phyloP scores from a whole-genome alignment of 2,113 vertebrate species.

The Danio rerio region DNA sequence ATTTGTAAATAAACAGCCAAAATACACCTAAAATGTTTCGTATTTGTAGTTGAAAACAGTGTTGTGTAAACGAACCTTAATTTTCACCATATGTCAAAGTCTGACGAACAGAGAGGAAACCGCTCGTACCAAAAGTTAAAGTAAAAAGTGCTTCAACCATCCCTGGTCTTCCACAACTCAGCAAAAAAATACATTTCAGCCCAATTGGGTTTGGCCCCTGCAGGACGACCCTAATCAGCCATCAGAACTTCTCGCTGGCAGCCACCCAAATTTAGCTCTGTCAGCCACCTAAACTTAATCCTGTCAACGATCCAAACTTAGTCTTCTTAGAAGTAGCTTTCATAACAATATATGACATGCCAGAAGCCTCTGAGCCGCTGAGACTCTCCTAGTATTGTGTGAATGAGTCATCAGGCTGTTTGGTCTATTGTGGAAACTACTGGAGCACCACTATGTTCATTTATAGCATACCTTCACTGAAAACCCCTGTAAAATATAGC shows the following conservation, averaged over 20 bases:
- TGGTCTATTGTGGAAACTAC: slow-evolving; percentile 31
- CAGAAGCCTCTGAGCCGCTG: slow-evolving; percentile 17
- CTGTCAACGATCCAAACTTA: slow-evolving; percentile 23
- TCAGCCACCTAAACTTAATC: slow-evolving; percentile 35
- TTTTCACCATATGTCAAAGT: not conserved
- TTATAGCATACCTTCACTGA: slow-evolving; percentile 29
- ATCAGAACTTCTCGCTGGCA: not conserved
- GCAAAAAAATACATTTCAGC: not conserved
- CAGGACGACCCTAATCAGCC: slow-evolving; percentile 7
- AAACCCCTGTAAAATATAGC: slow-evolving; percentile 1
- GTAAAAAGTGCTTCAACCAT: not conserved
- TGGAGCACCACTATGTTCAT: slow-evolving; percentile 10
- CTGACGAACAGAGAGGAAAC: not conserved
- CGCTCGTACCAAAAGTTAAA: not conserved
- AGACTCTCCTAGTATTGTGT: slow-evolving; percentile 6
- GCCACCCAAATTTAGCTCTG: slow-evolving; percentile 26
- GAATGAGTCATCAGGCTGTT: slow-evolving; percentile 44
- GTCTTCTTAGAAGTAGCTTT: slow-evolving; percentile 31
- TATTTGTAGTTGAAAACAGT: no score
- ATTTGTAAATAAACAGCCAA: no score
- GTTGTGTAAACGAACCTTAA: no score
- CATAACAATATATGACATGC: slow-evolving; percentile 19
- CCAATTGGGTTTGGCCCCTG: not conserved
- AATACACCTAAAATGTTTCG: no score
- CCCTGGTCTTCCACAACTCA: not conserved